phyloP scores from a whole-genome alignment of 2,888 invertebrate genomes.

The Strigamia crassipes region DNA sequence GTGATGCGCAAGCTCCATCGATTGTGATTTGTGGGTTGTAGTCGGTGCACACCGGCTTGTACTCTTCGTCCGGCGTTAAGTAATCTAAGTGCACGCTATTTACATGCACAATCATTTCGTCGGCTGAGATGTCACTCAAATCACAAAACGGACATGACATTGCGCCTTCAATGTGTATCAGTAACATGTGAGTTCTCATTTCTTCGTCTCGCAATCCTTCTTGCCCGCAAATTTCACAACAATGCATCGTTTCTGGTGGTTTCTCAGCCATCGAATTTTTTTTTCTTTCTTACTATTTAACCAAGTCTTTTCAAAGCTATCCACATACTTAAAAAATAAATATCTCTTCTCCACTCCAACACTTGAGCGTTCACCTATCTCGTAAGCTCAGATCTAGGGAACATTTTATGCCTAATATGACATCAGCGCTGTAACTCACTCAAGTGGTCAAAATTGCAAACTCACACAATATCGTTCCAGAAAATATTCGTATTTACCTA shows the following conservation, averaged over 20 bases:
- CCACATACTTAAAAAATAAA: background rate
- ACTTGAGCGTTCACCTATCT: background rate
- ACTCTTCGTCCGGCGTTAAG: slow-evolving; percentile 76
- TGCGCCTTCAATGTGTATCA: slow-evolving; percentile 77
- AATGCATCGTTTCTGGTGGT: slow-evolving; percentile 65
- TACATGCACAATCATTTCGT: slow-evolving; percentile 77
- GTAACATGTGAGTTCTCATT: slow-evolving; percentile 76
- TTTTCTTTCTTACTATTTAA: background rate
- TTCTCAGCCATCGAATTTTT: slow-evolving; percentile 48
- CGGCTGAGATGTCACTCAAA: slow-evolving; percentile 71
- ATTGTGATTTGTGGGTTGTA: slow-evolving; percentile 1
- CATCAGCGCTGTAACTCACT: background rate
- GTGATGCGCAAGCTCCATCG: slow-evolving; percentile 48
- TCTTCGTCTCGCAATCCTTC: slow-evolving; percentile 68
- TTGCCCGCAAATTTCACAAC: slow-evolving; percentile 84
- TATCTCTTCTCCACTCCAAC: background rate
- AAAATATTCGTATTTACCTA: background rate
- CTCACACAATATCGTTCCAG: background rate
- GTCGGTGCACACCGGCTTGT: slow-evolving; percentile 43
- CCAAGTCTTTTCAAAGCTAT: background rate
- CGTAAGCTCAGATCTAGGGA: background rate
- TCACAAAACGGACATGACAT: slow-evolving; percentile 83
- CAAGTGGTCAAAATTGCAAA: background rate
- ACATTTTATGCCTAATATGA: background rate
- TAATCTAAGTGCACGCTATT: slow-evolving; percentile 84